Percentiles rank a stretch among this genome's conserved stretches.
Conservation (phyloP, 2,888 invertebrate genomes). For the Pilophorus perplexus region DNA sequence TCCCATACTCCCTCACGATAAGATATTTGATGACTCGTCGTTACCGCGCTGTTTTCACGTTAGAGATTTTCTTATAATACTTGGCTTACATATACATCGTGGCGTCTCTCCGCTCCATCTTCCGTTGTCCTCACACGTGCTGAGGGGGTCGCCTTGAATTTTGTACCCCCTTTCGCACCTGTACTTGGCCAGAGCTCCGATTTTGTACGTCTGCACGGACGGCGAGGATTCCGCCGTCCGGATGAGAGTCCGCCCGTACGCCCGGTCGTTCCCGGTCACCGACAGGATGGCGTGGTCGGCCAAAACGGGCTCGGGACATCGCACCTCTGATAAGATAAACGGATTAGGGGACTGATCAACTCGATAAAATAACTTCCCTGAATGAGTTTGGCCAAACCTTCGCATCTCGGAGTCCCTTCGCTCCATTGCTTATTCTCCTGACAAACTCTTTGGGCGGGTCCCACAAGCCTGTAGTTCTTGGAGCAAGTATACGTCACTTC, state of each 20-base stretch:
- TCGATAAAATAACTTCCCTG: background rate
- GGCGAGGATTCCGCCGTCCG: slow-evolving; percentile 67
- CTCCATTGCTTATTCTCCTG: slow-evolving; percentile 78
- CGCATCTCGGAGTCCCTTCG: slow-evolving; percentile 79
- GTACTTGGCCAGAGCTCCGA: slow-evolving; percentile 82
- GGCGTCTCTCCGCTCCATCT: slow-evolving; percentile 82
- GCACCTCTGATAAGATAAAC: slow-evolving; percentile 63
- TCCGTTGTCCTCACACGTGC: slow-evolving; percentile 81
- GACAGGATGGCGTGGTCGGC: slow-evolving; percentile 83
- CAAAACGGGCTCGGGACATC: slow-evolving; percentile 78
- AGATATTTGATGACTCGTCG: too few species aligned
- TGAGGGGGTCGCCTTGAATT: slow-evolving; percentile 77
- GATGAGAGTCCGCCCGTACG: slow-evolving; percentile 80
- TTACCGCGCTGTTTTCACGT: too few species aligned
- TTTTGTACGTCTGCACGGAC: slow-evolving; percentile 74
- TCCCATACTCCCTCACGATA: too few species aligned
- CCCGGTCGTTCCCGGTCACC: slow-evolving; percentile 85
- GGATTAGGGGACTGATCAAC: background rate
- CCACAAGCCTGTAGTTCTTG: slow-evolving; percentile 74
- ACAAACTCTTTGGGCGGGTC: slow-evolving; percentile 70
- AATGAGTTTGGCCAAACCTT: slow-evolving; percentile 61
- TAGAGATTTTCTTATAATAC: too few species aligned
- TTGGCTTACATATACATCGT: slow-evolving; percentile 81
- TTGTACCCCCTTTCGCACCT: slow-evolving; percentile 82
- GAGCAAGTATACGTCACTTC: slow-evolving; percentile 76